Conservation (phyloP, 1,140 invertebrate species). For the Drosophila arawakana region DNA sequence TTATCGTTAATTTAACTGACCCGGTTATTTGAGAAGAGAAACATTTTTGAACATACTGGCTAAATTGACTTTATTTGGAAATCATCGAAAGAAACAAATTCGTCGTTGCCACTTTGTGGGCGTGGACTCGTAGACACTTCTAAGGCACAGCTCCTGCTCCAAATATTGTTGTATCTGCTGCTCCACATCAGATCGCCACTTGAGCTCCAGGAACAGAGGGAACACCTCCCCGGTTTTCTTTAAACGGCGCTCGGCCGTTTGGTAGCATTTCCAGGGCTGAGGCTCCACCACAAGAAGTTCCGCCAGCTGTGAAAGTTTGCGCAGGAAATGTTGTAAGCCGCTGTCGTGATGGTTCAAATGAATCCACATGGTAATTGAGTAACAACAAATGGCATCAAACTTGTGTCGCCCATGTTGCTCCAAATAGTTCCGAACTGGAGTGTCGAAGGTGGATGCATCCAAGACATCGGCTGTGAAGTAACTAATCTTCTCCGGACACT, state of each 20-base stretch:
- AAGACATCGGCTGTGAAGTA: slow-evolving; percentile 89
- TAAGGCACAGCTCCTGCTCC: slow-evolving; percentile 84
- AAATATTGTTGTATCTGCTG: slow-evolving; percentile 87
- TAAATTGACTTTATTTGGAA: not conserved
- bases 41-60: not conserved
- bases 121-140: slow-evolving; percentile 86
- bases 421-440: slow-evolving; percentile 84
- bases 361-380: slow-evolving; percentile 95
- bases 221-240: slow-evolving; percentile 87
- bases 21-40: not conserved
- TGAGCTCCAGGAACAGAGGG: slow-evolving; percentile 86
- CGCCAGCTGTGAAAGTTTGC: slow-evolving; percentile 85
- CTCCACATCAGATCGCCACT: slow-evolving; percentile 87
- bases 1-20: too few species aligned
- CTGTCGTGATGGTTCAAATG: slow-evolving; percentile 92
- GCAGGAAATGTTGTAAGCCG: slow-evolving; percentile 87
- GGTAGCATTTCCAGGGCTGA: slow-evolving; percentile 93
- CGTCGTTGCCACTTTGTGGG: slow-evolving; percentile 89
- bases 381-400: slow-evolving; percentile 91
- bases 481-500: slow-evolving; percentile 83
- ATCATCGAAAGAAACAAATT: slow-evolving; percentile 84
- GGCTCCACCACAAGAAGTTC: slow-evolving; percentile 90
- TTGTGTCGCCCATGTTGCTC: slow-evolving; percentile 77
- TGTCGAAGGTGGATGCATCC: slow-evolving; percentile 77
- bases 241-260: slow-evolving; percentile 89